Evolutionary conservation across 2,888 invertebrate species (phyloP).

Genomic region (Chrysina gloriosa): DNA sequence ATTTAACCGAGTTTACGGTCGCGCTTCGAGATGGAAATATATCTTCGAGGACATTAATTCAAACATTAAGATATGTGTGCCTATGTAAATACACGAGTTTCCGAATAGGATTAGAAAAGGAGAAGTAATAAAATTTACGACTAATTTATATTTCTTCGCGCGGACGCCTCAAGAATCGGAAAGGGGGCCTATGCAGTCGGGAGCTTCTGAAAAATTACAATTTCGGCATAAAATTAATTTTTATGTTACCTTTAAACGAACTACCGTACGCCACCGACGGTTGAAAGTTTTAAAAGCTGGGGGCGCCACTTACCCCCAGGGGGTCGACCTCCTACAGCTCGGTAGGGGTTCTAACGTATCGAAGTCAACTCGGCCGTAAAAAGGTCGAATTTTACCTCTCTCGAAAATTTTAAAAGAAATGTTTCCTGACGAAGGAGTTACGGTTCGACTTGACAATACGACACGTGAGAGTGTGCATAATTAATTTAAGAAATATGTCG

Average conservation of each 20-base stretch:
- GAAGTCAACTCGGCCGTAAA: conserved; percentile 1
- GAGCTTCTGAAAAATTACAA: conserved; percentile 27
- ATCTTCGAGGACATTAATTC: too few species aligned
- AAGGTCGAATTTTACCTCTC: too few species aligned
- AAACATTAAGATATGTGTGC: too few species aligned
- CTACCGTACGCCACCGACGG: not conserved
- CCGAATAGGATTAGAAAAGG: not conserved
- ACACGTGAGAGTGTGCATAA: too few species aligned
- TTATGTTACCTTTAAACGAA: conserved; percentile 17
- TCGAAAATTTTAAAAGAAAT: too few species aligned
- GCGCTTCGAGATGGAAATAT: conserved; percentile 2
- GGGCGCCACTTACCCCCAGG: conserved; percentile 23
- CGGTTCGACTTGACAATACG: too few species aligned
- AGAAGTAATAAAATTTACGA: conserved; percentile 1
- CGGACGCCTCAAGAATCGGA: not conserved
- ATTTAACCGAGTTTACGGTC: conserved; percentile 3
- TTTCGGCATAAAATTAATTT: conserved; percentile 37
- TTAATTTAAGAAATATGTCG: too few species aligned
- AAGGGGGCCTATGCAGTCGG: not conserved
- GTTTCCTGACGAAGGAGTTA: too few species aligned
- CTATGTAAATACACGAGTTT: too few species aligned
- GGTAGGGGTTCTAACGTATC: not conserved
- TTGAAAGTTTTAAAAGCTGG: conserved; percentile 1
- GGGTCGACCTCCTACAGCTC: conserved; percentile 14
- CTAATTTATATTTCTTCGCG: conserved; percentile 27